These are phyloP conservation scores for Sphenodon punctatus DNA, from an alignment of 2,797 vertebrate species.

Conservation along the genomic window DNA sequence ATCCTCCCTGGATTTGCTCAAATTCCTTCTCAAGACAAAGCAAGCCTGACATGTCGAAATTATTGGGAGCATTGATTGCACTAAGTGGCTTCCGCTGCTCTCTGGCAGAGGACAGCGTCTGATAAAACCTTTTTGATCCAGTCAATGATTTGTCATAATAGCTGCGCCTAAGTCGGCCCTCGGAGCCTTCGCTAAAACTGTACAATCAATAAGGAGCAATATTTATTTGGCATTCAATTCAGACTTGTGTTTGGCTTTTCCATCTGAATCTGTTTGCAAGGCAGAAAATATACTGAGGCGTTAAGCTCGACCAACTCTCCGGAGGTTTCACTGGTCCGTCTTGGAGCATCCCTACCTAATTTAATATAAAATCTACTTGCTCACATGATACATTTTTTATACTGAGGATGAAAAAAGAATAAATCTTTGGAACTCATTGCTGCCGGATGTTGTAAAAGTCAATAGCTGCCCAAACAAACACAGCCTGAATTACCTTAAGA, in stretches of 20 bases:
- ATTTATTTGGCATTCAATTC: neutral
- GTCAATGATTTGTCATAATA: neutral
- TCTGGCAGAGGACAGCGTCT: neutral
- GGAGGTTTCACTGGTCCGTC: no score
- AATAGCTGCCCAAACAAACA: no score
- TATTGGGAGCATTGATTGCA: neutral
- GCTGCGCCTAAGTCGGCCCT: neutral
- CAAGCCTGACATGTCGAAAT: neutral
- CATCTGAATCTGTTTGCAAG: neutral
- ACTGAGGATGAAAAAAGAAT: no score
- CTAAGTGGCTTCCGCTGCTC: neutral
- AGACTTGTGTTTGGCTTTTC: neutral
- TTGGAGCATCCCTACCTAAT: no score
- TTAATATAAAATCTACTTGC: no score
- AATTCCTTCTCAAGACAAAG: neutral
- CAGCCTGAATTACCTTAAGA: no score
- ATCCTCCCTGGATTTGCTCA: neutral
- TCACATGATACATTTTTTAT: no score
- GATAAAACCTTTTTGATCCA: neutral
- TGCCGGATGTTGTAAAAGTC: no score
- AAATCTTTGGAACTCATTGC: no score
- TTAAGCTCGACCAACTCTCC: no score
- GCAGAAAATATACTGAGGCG: neutral
- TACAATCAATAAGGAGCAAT: neutral
- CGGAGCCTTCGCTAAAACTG: neutral